Evolutionary conservation across 2,797 vertebrate species (phyloP).

Genomic region (Loris lydekkerianus): DNA sequence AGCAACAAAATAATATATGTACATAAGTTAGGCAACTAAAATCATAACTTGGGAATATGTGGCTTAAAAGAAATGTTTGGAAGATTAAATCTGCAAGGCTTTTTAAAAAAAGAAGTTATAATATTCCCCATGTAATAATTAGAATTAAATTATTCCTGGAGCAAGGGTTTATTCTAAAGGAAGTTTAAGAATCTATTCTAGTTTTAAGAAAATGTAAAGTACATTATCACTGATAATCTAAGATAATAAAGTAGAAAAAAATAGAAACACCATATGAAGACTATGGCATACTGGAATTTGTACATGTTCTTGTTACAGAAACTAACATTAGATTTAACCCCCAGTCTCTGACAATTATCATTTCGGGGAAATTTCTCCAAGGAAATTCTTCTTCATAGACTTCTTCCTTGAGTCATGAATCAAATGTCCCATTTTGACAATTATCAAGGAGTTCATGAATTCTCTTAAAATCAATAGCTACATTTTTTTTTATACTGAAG

Average conservation of each 20-base stretch:
- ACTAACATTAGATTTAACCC: slow-evolving; percentile 22
- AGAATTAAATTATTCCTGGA: not conserved
- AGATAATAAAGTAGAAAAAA: slow-evolving; percentile 1
- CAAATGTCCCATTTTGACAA: not conserved
- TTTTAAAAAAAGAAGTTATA: not conserved
- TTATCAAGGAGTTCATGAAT: slow-evolving; percentile 24
- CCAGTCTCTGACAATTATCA: not conserved
- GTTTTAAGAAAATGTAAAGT: not conserved
- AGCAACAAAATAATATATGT: not conserved
- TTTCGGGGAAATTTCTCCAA: not conserved
- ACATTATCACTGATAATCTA: not conserved
- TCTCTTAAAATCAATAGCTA: slow-evolving; percentile 3
- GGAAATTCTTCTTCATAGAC: not conserved
- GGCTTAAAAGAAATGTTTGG: not conserved
- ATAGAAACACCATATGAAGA: not conserved
- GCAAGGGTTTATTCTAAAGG: not conserved
- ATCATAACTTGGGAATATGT: not conserved
- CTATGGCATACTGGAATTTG: not conserved
- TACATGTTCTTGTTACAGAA: not conserved
- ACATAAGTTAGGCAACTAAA: slow-evolving; percentile 42
- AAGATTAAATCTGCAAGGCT: slow-evolving; percentile 1
- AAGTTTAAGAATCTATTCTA: not conserved
- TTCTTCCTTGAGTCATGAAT: not conserved
- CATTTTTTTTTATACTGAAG: not conserved
- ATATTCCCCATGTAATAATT: not conserved